phyloP scores from a whole-genome alignment of 2,797 vertebrate genomes.

The Gephyroberyx darwinii region DNA sequence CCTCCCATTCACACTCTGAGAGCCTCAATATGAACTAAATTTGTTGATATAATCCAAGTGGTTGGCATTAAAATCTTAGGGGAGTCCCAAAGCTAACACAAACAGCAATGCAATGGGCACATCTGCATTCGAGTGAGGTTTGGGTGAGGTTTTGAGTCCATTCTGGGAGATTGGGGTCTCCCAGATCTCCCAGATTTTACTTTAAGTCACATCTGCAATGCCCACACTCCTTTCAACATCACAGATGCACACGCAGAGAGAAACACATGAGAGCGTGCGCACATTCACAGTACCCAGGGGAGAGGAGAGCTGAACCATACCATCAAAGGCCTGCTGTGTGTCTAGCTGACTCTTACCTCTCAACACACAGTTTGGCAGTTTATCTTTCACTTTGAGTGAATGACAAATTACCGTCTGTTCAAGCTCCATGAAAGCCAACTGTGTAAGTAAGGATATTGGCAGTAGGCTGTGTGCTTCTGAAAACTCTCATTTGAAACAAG shows the following conservation, averaged over 20 bases:
- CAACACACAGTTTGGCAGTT: constrained; percentile 40
- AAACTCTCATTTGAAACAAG: constrained; percentile 29
- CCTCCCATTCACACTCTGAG: constrained; percentile 18
- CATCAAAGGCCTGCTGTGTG: constrained; percentile 55
- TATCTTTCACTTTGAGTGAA: constrained; percentile 57
- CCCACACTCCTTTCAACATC: constrained; percentile 49
- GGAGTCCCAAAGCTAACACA: neutral
- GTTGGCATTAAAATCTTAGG: neutral
- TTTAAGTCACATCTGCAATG: constrained; percentile 55
- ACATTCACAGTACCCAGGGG: constrained; percentile 26
- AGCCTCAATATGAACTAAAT: neutral
- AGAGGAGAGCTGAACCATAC: constrained; percentile 29
- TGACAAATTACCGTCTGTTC: constrained; percentile 62
- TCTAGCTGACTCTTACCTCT: constrained; percentile 37
- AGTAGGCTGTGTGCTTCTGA: constrained; percentile 15
- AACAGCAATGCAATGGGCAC: neutral
- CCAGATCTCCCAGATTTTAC: constrained; percentile 17
- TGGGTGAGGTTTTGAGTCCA: constrained; percentile 20
- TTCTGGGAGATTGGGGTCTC: constrained; percentile 8
- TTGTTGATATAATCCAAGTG: neutral
- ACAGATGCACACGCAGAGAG: constrained; percentile 46
- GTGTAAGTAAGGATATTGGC: constrained; percentile 16
- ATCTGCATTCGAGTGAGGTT: constrained; percentile 13
- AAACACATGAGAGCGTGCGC: constrained; percentile 34
- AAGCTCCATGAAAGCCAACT: constrained; percentile 44